Percentiles rank a stretch among this genome's conserved stretches.
Evolutionary conservation across 2,888 invertebrate species (phyloP).

Genomic region (Acholoe squamosa): DNA sequence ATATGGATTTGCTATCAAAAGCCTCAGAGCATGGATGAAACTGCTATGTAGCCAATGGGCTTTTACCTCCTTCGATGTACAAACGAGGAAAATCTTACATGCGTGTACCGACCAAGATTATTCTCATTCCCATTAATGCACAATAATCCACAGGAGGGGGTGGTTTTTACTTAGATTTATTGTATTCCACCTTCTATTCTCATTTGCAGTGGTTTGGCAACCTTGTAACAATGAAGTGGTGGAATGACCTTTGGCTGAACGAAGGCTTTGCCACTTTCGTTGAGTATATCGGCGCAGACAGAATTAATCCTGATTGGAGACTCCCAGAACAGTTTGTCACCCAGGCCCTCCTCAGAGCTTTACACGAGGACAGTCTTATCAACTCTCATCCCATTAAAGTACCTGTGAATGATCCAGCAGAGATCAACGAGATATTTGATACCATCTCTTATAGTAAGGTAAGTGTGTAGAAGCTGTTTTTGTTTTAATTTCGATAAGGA

Average conservation of each 20-base stretch:
- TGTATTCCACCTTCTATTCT: too few relatives aligned
- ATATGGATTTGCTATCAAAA: too few relatives aligned
- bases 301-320: conserved; percentile 90
- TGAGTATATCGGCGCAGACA: conserved; percentile 88
- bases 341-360: conserved; percentile 84
- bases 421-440: conserved; percentile 96
- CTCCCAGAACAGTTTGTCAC: conserved; percentile 85
- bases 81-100: too few relatives aligned
- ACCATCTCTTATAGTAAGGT: conserved; percentile 95
- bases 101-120: too few relatives aligned
- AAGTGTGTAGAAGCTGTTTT: too few relatives aligned
- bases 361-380: conserved; percentile 90
- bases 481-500: too few relatives aligned
- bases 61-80: too few relatives aligned
- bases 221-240: conserved; percentile 94
- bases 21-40: too few relatives aligned
- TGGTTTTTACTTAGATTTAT: too few relatives aligned
- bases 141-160: too few relatives aligned
- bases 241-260: conserved; percentile 93
- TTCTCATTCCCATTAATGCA: too few relatives aligned
- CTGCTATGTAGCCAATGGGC: too few relatives aligned
- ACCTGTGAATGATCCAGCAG: conserved; percentile 92
- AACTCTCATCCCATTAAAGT: conserved; percentile 96
- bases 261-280: conserved; percentile 96
- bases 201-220: conserved; percentile 84